Base-by-base conservation (phyloP, 2,113 vertebrate genomes). In the Nansenia antarctica region DNA sequence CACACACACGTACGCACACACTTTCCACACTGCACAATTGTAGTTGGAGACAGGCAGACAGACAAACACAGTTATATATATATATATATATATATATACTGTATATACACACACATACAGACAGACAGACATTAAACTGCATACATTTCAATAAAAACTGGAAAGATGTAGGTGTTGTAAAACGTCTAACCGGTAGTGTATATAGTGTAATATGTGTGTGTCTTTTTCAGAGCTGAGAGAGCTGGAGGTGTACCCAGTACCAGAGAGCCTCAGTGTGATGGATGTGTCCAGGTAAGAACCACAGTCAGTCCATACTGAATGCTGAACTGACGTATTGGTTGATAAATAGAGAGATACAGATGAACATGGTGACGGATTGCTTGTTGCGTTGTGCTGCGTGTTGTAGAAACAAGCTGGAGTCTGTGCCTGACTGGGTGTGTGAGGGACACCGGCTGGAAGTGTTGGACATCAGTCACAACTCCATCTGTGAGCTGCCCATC, bases 381-480 rank as follows among this genome's bases (percentile, higher is more conserved):
- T 72, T 59, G 77, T 61, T 65, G 11, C 49, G 4, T 72, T 59
- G 69, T 22, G 67, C 82, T 74, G 6, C 31, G 30, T n/a, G 1
- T 67, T 67, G 14, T 69, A 99, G 98, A 90, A 99, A 99, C 91
- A 83, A 84, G 74, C 85, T 99, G 82, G 92, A 90, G 80, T 90
- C 66, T 55, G 86, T 98, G 61, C 96, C 97, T 12, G 93, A 95
- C 45, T 98, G 98, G 96, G 85, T 97, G 47, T 94, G 93, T 86
- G 95, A 98, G 70, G 94, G 95, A 89, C 91, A 82, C 82, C 94
- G 92, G 67, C 89, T 99, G 66, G 98, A 99, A 85, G 95, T 96
- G 78, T 72, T 99, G 85, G 95, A 99, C 84, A 84, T 98, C 83
- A 92, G 93, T 82, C 94, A 95, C 80, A 99, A 99, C 87, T 90